Percentiles rank a stretch among this genome's conserved stretches.
phyloP scores from a whole-genome alignment of 2,888 invertebrate species.

The Aphodius sticticus region DNA sequence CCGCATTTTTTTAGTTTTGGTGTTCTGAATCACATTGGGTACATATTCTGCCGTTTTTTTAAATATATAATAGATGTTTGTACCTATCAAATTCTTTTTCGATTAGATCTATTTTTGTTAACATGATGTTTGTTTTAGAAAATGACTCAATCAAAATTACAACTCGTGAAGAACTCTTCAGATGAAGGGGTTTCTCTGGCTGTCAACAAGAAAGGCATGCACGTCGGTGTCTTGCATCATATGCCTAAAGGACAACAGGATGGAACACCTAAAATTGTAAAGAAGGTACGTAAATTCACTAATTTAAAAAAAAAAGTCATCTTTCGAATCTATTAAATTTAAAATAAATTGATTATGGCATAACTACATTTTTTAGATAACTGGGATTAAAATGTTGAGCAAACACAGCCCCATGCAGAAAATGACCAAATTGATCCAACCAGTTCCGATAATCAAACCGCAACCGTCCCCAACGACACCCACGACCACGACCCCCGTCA shows the following conservation, averaged over 20 bases:
- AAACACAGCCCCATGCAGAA: slow-evolving; percentile 51
- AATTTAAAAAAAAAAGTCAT: too few relatives aligned
- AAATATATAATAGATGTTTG: too few relatives aligned
- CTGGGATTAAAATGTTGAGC: slow-evolving; percentile 43
- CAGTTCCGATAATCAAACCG: slow-evolving; percentile 48
- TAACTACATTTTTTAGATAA: slow-evolving; percentile 35
- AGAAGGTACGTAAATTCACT: slow-evolving; percentile 22
- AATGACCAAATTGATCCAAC: slow-evolving; percentile 56
- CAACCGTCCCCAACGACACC: slow-evolving; percentile 44
- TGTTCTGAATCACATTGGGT: too few relatives aligned
- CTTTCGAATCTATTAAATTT: neutral
- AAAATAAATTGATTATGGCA: too few relatives aligned
- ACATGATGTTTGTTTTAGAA: slow-evolving; percentile 39
- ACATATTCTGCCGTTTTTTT: too few relatives aligned
- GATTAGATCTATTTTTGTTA: too few relatives aligned
- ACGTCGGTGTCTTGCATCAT: slow-evolving; percentile 55
- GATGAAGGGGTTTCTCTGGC: slow-evolving; percentile 56
- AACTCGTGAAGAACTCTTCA: slow-evolving; percentile 54
- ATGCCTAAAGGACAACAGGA: slow-evolving; percentile 47
- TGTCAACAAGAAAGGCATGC: slow-evolving; percentile 54
- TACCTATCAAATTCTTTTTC: too few relatives aligned
- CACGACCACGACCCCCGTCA: slow-evolving; percentile 43
- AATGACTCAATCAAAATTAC: slow-evolving; percentile 56
- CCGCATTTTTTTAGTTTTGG: too few relatives aligned
- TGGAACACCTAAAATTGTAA: slow-evolving; percentile 29